A percentile compares a stretch with the other conserved stretches of the same genome.
Conservation (phyloP, 2,797 vertebrate species). For the Pangasius krempfi region DNA sequence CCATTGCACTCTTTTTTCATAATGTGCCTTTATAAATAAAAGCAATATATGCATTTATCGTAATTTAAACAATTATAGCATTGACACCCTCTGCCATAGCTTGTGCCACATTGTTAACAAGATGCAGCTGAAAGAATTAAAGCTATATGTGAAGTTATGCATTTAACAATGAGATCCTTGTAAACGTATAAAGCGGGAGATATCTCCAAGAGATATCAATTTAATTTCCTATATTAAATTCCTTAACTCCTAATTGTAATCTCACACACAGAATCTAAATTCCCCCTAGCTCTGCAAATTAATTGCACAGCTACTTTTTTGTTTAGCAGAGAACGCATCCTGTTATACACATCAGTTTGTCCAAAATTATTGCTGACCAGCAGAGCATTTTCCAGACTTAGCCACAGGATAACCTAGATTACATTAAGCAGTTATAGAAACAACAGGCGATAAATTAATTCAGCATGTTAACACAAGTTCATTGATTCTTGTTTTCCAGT, state of each 20-base stretch:
- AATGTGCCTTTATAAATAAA: background rate
- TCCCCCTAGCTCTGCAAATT: background rate
- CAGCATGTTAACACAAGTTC: background rate
- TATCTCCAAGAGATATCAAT: background rate
- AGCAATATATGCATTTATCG: background rate
- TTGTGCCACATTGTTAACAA: background rate
- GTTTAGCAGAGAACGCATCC: background rate
- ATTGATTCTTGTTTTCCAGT: background rate
- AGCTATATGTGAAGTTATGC: background rate
- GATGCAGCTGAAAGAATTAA: background rate
- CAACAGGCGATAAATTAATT: background rate
- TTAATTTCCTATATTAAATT: background rate
- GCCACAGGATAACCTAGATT: background rate
- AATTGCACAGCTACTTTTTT: background rate
- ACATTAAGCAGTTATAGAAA: background rate
- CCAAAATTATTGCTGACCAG: background rate
- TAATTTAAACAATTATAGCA: background rate
- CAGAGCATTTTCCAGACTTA: background rate
- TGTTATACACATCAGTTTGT: background rate
- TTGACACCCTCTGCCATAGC: background rate
- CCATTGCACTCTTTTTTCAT: background rate
- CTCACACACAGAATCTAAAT: background rate
- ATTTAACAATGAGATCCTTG: background rate
- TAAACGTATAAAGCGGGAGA: background rate
- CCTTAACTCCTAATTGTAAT: background rate